These are phyloP conservation scores for Enteromius argenteus DNA, from an alignment of 2,797 vertebrate genomes.

Conservation along the genomic window DNA sequence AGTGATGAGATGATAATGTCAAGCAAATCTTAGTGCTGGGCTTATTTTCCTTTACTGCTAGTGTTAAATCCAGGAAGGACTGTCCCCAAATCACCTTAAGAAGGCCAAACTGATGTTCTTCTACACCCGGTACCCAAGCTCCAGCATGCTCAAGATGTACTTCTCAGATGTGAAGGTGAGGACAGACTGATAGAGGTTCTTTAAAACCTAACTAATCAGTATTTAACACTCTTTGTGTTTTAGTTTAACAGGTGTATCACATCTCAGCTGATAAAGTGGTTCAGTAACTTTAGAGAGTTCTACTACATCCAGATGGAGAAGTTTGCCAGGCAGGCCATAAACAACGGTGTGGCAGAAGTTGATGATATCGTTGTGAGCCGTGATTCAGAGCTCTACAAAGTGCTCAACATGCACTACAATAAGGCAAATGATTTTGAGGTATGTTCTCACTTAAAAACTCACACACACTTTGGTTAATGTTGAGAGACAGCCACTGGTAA, in stretches of 20 bases:
- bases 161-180: slow-evolving; percentile 99
- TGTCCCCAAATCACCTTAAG: slow-evolving; percentile 98
- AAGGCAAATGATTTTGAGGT: slow-evolving; percentile 94
- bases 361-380: slow-evolving; percentile 82
- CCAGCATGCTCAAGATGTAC: slow-evolving; percentile 99
- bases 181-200: neutral
- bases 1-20: slow-evolving; percentile 75
- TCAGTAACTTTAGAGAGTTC: slow-evolving; percentile 97
- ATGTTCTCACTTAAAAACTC: slow-evolving; percentile 56
- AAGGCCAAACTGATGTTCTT: slow-evolving; percentile 99
- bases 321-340: slow-evolving; percentile 86
- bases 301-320: slow-evolving; percentile 99
- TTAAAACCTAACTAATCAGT: neutral
- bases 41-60: slow-evolving; percentile 78
- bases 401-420: slow-evolving; percentile 92
- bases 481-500: neutral
- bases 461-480: slow-evolving; percentile 9
- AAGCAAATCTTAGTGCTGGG: slow-evolving; percentile 70
- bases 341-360: slow-evolving; percentile 76
- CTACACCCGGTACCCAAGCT: slow-evolving; percentile 97
- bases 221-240: slow-evolving; percentile 41
- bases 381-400: slow-evolving; percentile 89
- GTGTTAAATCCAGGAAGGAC: slow-evolving; percentile 94
- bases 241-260: slow-evolving; percentile 94
- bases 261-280: slow-evolving; percentile 98